Percentiles rank a stretch among this genome's conserved stretches.
Evolutionary conservation across 2,888 invertebrate species (phyloP).

Genomic region (Drosophila eohydei): DNA sequence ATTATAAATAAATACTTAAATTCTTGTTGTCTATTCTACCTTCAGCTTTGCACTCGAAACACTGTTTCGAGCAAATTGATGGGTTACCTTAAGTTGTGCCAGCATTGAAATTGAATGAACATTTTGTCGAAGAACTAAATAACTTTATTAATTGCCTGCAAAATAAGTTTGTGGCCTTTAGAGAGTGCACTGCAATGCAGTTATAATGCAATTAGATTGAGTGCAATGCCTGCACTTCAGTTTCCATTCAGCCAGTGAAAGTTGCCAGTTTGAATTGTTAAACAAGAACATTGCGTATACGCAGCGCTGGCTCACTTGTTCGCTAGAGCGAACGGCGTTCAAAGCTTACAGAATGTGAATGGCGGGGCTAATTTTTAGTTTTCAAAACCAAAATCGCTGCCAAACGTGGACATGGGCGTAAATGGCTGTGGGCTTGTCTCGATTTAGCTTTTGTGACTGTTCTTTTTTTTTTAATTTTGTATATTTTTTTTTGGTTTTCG

Average conservation of each 20-base stretch:
- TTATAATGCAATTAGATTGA: conserved; percentile 49
- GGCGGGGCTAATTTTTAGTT: conserved; percentile 57
- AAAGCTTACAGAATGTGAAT: conserved; percentile 27
- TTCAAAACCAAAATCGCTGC: conserved; percentile 46
- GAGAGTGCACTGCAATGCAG: conserved; percentile 22
- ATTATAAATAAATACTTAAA: neutral
- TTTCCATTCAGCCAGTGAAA: conserved; percentile 36
- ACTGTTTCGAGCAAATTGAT: neutral
- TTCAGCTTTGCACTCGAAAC: neutral
- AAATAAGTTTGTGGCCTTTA: conserved; percentile 28
- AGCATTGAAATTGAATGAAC: conserved; percentile 39
- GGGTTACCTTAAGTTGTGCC: conserved; percentile 9
- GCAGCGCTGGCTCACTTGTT: conserved; percentile 34
- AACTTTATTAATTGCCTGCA: conserved; percentile 56
- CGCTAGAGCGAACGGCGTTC: conserved; percentile 14
- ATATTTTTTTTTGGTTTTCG: conserved; percentile 13
- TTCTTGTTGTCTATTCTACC: neutral
- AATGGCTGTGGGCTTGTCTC: conserved; percentile 47
- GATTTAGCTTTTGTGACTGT: conserved; percentile 33
- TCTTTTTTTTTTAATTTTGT: conserved; percentile 2
- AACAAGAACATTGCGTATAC: conserved; percentile 54
- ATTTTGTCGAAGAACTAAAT: conserved; percentile 28
- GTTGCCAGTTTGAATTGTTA: conserved; percentile 33
- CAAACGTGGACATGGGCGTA: conserved; percentile 38
- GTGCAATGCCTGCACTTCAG: conserved; percentile 28